phyloP scores from a whole-genome alignment of 2,113 vertebrate genomes.

The Dasypus novemcinctus region DNA sequence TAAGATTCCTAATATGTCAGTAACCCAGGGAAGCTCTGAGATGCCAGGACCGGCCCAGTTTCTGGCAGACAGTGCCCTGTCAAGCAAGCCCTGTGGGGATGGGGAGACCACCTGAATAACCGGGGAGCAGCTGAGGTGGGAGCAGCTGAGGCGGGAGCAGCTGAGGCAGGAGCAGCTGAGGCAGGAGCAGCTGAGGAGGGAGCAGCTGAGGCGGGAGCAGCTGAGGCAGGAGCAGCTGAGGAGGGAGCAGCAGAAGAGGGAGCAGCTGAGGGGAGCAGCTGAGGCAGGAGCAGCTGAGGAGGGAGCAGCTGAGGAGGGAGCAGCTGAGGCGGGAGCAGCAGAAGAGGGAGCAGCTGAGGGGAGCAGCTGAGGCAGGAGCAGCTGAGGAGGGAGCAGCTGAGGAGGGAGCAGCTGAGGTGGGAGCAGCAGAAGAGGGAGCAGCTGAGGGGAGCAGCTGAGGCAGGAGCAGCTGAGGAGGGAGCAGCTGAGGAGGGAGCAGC shows the following conservation, averaged over 20 bases:
- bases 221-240: conserved; percentile 75
- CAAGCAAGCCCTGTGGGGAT: not conserved
- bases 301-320: conserved; percentile 74
- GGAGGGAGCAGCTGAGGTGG: conserved; percentile 72
- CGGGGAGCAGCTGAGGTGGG: conserved; percentile 74
- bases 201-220: conserved; percentile 75
- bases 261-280: conserved; percentile 77
- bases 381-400: conserved; percentile 76
- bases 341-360: conserved; percentile 73
- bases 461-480: conserved; percentile 74
- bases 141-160: conserved; percentile 75
- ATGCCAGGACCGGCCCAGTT: not conserved
- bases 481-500: conserved; percentile 77
- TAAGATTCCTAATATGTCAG: not conserved
- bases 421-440: conserved; percentile 76
- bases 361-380: conserved; percentile 76
- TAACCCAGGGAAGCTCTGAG: not conserved
- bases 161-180: conserved; percentile 75
- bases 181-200: conserved; percentile 74
- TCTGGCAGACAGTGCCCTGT: not conserved
- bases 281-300: conserved; percentile 72
- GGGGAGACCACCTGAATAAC: conserved; percentile 44
- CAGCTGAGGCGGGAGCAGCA: conserved; percentile 77
- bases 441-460: conserved; percentile 75
- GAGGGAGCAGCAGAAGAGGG: conserved; percentile 74